These are phyloP conservation scores for Hetaerina americana DNA, from an alignment of 1,140 invertebrate species.

Conservation along the genomic window DNA sequence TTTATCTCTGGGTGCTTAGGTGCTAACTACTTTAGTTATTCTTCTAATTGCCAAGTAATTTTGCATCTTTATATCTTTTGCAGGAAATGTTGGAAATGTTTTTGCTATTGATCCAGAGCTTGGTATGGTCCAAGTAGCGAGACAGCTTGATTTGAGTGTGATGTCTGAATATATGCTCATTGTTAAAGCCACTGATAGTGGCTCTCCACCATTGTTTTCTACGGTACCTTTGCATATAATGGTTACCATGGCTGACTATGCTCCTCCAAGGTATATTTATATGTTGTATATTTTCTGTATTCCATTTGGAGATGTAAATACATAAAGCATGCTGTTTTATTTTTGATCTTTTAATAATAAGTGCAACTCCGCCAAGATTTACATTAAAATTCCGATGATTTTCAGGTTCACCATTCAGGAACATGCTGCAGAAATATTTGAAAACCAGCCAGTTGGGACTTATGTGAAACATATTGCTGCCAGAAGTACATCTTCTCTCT, in stretches of 20 bases:
- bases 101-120: slow-evolving; percentile 65
- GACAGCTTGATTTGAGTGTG: slow-evolving; percentile 54
- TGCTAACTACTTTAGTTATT: too few relatives aligned
- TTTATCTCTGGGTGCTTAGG: background rate
- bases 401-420: slow-evolving; percentile 45
- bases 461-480: slow-evolving; percentile 66
- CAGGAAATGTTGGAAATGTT: slow-evolving; percentile 69
- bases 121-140: slow-evolving; percentile 60
- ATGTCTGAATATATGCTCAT: slow-evolving; percentile 64
- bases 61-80: too few relatives aligned
- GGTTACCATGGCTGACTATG: slow-evolving; percentile 78
- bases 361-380: too few relatives aligned
- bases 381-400: too few relatives aligned
- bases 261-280: slow-evolving; percentile 60
- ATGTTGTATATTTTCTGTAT: too few relatives aligned
- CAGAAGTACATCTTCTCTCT: slow-evolving; percentile 59
- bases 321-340: too few relatives aligned
- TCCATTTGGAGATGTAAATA: too few relatives aligned
- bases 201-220: slow-evolving; percentile 54
- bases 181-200: slow-evolving; percentile 69
- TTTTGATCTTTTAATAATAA: too few relatives aligned
- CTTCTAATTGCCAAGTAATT: background rate
- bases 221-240: slow-evolving; percentile 73
- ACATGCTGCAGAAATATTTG: slow-evolving; percentile 64
- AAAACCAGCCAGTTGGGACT: slow-evolving; percentile 65